Base-by-base conservation (phyloP, 2,113 vertebrate genomes). In the Hymenochirus boettgeri region DNA sequence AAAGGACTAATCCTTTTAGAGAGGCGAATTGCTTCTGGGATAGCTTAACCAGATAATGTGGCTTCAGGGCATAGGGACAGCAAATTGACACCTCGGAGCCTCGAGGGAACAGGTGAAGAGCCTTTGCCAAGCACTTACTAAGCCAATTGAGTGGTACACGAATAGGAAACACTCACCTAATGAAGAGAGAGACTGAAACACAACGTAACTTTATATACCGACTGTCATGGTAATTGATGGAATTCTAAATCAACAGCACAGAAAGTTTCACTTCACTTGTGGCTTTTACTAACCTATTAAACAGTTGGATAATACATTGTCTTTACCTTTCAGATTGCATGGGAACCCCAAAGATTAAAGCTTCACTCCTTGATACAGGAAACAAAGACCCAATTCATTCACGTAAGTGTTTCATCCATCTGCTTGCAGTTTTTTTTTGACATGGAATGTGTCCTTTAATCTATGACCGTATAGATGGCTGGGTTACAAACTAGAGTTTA, bases 61-160 rank as follows among this genome's bases (percentile, higher is more conserved):
- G 72, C 76, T 70, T 15, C 60, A 72, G 70, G 76, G 66, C 61
- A 71, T 61, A 62, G 26, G 31, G 25, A 52, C 37, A 45, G 69
- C 33, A 51, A 71, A 55, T 56, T 77, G 73, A 75, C 72, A 73
- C 62, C 63, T 70, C 63, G 24, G 37, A 61, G 61, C 70, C 72
- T 72, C 51, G 15, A 63, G 73, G 70, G 61, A 74, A 19, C 71
- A 56, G 57, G 70, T 70, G 72, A 75, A 71, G 64, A 27, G 56
- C 67, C 70, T 67, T 71, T 57, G 11, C 5, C 50, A 65, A 52
- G 56, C 70, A 59, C 71, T 53, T 50, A 62, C 50, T 54, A 59
- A 73, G 59, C 70, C 56, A 29, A 59, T 61, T 57, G 51, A 58
- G 57, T 23, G 45, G 37, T 57, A 61, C 60, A 64, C 56, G 50